A percentile compares a stretch with the other conserved stretches of the same genome.
These are phyloP conservation scores for Ageneiosus marmoratus DNA, from an alignment of 2,113 vertebrate species.

Conservation along the genomic window DNA sequence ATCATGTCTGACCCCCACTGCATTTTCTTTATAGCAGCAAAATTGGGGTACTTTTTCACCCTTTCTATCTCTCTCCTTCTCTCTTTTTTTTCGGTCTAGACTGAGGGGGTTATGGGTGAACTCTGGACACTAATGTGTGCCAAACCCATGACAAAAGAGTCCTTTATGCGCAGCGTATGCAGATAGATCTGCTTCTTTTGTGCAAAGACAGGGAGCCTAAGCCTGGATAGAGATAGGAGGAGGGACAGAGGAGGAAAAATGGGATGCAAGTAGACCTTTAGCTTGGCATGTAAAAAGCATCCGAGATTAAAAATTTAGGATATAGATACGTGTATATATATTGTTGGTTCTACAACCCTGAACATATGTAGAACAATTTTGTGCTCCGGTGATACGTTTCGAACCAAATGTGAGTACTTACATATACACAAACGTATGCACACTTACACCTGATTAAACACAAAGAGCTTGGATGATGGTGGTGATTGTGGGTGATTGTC, in stretches of 20 bases:
- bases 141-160: conserved; percentile 77
- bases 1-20: conserved; percentile 9
- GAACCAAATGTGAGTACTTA: neutral
- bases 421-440: conserved; percentile 9
- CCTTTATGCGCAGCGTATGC: conserved; percentile 80
- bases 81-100: conserved; percentile 53
- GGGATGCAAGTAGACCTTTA: conserved; percentile 20
- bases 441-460: conserved; percentile 28
- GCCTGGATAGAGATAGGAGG: conserved; percentile 66
- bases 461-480: conserved; percentile 55
- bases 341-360: neutral
- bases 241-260: conserved; percentile 53
- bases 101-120: conserved; percentile 48
- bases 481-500: conserved; percentile 60
- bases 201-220: conserved; percentile 77
- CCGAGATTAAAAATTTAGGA: neutral
- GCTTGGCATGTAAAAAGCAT: conserved; percentile 29
- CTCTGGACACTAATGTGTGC: conserved; percentile 76
- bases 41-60: conserved; percentile 36
- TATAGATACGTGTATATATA: neutral
- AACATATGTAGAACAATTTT: neutral
- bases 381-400: neutral
- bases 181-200: conserved; percentile 78
- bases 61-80: conserved; percentile 32
- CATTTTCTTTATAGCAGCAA: conserved; percentile 3